phyloP scores from a whole-genome alignment of 2,113 vertebrate genomes.

The Passer montanus region DNA sequence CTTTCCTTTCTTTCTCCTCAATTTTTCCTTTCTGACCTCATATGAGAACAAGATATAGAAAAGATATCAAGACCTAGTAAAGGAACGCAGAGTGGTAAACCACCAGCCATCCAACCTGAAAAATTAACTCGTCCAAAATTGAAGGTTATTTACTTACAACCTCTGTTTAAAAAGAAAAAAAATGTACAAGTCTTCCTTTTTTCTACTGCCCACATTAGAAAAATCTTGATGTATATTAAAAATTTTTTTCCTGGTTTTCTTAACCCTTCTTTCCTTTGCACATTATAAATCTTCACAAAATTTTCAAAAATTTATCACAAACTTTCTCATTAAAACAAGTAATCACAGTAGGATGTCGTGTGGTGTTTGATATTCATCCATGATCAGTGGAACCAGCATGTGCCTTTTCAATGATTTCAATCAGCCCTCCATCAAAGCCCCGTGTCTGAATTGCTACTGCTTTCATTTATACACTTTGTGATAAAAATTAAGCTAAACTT shows the following conservation, averaged over 20 bases:
- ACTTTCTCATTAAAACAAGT: background rate
- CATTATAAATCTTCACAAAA: background rate
- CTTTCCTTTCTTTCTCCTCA: background rate
- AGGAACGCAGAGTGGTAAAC: background rate
- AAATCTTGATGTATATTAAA: background rate
- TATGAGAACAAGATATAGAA: background rate
- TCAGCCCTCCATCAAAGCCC: background rate
- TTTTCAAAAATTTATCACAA: background rate
- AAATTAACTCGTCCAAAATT: accelerated
- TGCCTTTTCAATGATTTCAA: background rate
- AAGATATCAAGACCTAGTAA: background rate
- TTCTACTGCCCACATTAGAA: background rate
- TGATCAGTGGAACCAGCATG: background rate
- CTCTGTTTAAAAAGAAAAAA: background rate
- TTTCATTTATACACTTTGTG: background rate
- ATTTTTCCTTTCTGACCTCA: background rate
- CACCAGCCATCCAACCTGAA: background rate
- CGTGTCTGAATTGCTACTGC: background rate
- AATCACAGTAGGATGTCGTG: background rate
- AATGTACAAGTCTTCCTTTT: background rate
- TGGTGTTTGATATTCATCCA: background rate
- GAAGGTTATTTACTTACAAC: background rate
- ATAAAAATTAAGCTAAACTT: background rate
- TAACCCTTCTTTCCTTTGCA: background rate
- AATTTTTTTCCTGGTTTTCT: background rate